Base-by-base conservation (phyloP, 2,888 invertebrate species). In the Nymphalis polychloros region DNA sequence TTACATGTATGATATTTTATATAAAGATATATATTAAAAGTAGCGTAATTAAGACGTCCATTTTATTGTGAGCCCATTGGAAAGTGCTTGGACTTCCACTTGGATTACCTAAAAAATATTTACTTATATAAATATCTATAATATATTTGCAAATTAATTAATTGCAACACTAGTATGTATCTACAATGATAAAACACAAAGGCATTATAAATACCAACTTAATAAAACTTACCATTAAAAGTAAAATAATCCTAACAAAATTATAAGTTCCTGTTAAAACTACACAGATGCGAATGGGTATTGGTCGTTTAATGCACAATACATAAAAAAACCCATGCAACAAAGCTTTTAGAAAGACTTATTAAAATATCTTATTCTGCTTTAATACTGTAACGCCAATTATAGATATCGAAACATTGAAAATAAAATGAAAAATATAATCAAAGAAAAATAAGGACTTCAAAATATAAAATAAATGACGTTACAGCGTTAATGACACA, bases 51-150 rank as follows among this genome's bases (percentile, higher is more conserved):
- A 90, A 75, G 73, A 87, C 80, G 79, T 89, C 89, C 89, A 84
- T 80, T 84, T 81, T 88, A 85, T 83, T 81, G 79, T 81, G 82
- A 83, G 84, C 84, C 88, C 90, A 85, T 88, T 83, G 84, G 83
- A 85, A 85, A 85, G 83, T 81, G 83, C 87, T 88, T 85, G 90
- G 82, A 87, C 90, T 86, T 90, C 92, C 92, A 84, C 89, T 92
- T 88, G 92, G 91, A 83, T 92, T 92, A 92, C 92, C 92, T 92
- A 92, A 86, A 92, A 92, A 91, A 90, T 83, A 89, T 88, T 83
- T 78, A 81, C 84, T 81, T 81, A 75, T 81, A 86, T 90, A 87
- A 89, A 88, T 86, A 87, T 82, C 74, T 60, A 60, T 72, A 70
- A 63, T 57, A 68, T 61, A 66, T 53, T 41, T 53, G 63, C 55